Conservation (phyloP, 2,888 invertebrate species). For the Gonocerus acuteangulatus region DNA sequence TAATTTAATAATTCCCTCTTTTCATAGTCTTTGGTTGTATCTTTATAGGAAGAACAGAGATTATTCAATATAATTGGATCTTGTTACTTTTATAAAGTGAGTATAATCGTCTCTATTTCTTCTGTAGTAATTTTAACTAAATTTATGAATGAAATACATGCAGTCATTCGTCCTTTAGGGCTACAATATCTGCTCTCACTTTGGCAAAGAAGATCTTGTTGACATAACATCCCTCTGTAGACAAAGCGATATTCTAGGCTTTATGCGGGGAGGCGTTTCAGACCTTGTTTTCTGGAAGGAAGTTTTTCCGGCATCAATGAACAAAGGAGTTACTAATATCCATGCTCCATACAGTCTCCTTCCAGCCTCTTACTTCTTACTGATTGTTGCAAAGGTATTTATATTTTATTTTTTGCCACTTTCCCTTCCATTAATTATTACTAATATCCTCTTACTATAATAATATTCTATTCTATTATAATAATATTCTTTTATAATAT, state of each 20-base stretch:
- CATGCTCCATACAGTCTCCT: conserved; percentile 46
- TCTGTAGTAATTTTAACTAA: neutral
- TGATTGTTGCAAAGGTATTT: conserved; percentile 62
- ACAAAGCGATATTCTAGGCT: conserved; percentile 63
- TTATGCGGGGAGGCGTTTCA: conserved; percentile 59
- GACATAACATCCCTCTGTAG: conserved; percentile 69
- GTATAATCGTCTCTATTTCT: conserved; percentile 3
- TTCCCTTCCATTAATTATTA: neutral
- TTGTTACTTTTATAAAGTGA: conserved; percentile 51
- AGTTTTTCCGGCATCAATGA: conserved; percentile 54
- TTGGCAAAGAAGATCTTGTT: conserved; percentile 63
- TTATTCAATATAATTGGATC: conserved; percentile 60
- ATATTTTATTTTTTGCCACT: neutral
- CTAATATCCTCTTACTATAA: neutral
- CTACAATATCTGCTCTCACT: conserved; percentile 68
- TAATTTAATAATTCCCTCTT: neutral
- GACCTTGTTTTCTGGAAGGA: conserved; percentile 70
- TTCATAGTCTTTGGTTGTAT: conserved; percentile 26
- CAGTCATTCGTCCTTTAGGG: conserved; percentile 53
- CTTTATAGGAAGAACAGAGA: conserved; percentile 63
- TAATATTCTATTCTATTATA: too few species aligned
- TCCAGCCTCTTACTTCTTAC: conserved; percentile 62
- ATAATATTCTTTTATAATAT: too few species aligned
- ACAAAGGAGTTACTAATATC: conserved; percentile 33
- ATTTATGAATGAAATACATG: too few species aligned